These are phyloP conservation scores for Pectinophora gossypiella DNA, from an alignment of 1,140 invertebrate genomes.

Conservation along the genomic window DNA sequence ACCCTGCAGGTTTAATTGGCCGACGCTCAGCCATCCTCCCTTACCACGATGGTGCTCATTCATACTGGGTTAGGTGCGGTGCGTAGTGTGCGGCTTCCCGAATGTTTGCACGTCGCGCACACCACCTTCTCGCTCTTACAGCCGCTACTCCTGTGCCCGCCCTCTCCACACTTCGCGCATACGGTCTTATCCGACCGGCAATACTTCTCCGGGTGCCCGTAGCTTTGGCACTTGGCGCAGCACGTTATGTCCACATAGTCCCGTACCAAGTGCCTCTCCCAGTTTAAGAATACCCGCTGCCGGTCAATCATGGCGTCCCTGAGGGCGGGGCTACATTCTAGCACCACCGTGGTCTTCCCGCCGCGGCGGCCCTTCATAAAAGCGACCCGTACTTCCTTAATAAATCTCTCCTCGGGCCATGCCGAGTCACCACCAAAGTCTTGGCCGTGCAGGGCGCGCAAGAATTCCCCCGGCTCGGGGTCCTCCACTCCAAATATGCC, in stretches of 20 bases:
- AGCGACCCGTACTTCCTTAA: neutral
- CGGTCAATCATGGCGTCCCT: neutral
- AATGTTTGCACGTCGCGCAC: neutral
- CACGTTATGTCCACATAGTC: neutral
- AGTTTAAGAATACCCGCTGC: neutral
- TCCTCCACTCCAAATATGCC: slow-evolving; percentile 1
- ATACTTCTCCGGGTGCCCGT: neutral
- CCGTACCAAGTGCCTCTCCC: neutral
- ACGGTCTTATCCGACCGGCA: neutral
- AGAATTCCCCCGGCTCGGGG: neutral
- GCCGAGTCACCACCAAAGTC: slow-evolving; percentile 8
- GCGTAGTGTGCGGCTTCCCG: too few relatives aligned
- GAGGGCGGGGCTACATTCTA: neutral
- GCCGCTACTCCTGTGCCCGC: neutral
- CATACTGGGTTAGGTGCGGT: neutral
- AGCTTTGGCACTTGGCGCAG: neutral
- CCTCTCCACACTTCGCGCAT: neutral
- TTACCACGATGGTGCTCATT: neutral
- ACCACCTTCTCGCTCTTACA: neutral
- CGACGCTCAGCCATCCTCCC: neutral
- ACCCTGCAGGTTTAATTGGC: neutral
- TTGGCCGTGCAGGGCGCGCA: too few relatives aligned
- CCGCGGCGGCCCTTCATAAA: neutral
- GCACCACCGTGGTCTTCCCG: neutral
- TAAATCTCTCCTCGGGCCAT: neutral